Evolutionary conservation across 2,888 invertebrate species (phyloP).

Genomic region (Drosophila buzzatii): DNA sequence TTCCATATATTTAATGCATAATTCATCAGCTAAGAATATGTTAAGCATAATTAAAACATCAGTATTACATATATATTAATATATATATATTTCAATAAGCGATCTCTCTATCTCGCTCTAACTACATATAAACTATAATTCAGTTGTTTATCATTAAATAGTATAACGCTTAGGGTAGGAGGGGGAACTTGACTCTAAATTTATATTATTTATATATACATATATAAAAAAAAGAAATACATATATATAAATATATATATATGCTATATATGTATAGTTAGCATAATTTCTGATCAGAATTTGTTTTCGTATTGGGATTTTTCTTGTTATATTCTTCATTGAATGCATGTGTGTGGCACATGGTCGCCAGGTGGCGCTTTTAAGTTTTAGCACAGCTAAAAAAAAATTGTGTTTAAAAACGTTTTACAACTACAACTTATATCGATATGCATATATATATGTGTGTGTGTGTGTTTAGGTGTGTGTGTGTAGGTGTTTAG

Average conservation of each 20-base stretch:
- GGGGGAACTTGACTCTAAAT: not conserved
- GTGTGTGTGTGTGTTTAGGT: conserved; percentile 13
- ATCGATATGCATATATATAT: conserved; percentile 34
- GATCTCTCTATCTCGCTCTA: conserved; percentile 16
- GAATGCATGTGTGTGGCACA: conserved; percentile 58
- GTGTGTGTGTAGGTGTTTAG: conserved; percentile 11
- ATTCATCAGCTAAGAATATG: conserved; percentile 47
- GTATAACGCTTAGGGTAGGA: not conserved
- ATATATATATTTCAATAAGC: conserved; percentile 32
- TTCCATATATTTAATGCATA: conserved; percentile 53
- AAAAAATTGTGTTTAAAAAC: conserved; percentile 45
- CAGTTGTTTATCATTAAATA: conserved; percentile 22
- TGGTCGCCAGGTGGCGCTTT: conserved; percentile 48
- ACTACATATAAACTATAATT: conserved; percentile 21
- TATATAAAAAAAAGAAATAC: not conserved
- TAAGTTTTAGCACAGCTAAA: conserved; percentile 65
- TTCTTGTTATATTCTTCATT: conserved; percentile 36
- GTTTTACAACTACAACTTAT: conserved; percentile 60
- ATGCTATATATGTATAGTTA: conserved; percentile 5
- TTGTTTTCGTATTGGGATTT: not conserved
- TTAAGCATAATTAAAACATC: conserved; percentile 52
- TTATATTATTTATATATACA: not conserved
- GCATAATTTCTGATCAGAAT: conserved; percentile 16
- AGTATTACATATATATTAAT: conserved; percentile 21
- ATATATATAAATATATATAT: not conserved